A percentile compares a stretch with the other conserved stretches of the same genome.
Evolutionary conservation across 1,140 invertebrate genomes (phyloP).

Genomic region (Drosophila ogumai): DNA sequence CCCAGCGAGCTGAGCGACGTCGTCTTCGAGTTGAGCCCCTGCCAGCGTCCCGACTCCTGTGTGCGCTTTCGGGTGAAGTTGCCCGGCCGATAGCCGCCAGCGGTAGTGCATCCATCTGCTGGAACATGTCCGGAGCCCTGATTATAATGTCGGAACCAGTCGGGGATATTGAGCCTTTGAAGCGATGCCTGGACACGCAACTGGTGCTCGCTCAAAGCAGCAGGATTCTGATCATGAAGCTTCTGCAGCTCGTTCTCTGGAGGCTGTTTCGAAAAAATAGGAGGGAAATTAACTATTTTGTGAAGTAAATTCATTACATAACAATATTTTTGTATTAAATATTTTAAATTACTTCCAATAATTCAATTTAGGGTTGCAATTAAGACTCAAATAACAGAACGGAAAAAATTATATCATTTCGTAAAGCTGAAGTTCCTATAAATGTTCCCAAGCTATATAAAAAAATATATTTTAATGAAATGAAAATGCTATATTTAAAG

Average conservation of each 20-base stretch:
- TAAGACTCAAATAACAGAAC: neutral
- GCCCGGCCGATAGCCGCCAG: constrained; percentile 70
- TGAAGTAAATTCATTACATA: too few relatives aligned
- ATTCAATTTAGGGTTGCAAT: neutral
- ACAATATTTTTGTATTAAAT: neutral
- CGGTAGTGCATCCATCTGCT: constrained; percentile 79
- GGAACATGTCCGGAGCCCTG: constrained; percentile 81
- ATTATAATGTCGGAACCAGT: constrained; percentile 89
- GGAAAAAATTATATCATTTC: too few relatives aligned
- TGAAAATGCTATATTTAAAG: too few relatives aligned
- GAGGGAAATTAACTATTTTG: constrained; percentile 56
- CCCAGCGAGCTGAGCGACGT: constrained; percentile 90
- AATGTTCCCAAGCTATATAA: too few relatives aligned
- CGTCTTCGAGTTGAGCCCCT: constrained; percentile 91
- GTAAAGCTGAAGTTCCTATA: too few relatives aligned
- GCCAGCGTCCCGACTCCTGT: constrained; percentile 90
- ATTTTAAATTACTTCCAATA: neutral
- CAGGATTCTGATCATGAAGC: constrained; percentile 86
- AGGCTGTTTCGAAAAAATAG: constrained; percentile 88
- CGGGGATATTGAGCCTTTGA: constrained; percentile 96
- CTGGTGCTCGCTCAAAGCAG: constrained; percentile 94
- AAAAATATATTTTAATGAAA: too few relatives aligned
- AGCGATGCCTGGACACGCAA: constrained; percentile 95
- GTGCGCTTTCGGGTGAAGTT: constrained; percentile 87
- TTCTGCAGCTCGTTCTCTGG: constrained; percentile 97